Conservation (phyloP, 2,888 invertebrate species). For the Trissolcus brochymenae region DNA sequence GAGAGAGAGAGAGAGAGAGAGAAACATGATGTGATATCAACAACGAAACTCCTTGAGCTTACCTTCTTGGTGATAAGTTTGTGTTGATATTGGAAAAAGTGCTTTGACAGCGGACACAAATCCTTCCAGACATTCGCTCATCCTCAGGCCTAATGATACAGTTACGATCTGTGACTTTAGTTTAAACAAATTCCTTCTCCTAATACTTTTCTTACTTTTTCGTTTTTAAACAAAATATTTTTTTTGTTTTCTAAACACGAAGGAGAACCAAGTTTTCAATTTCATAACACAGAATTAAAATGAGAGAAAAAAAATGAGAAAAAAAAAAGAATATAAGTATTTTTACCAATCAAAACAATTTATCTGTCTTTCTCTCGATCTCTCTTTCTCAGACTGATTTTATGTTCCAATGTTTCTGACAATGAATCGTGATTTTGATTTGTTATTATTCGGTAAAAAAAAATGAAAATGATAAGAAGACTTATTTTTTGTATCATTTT, state of each 20-base stretch:
- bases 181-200: slow-evolving; percentile 67
- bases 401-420: slow-evolving; percentile 46
- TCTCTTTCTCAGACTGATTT: slow-evolving; percentile 16
- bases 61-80: slow-evolving; percentile 75
- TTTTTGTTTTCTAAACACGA: background rate
- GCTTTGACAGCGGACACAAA: slow-evolving; percentile 75
- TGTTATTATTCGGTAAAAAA: slow-evolving; percentile 36
- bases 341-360: slow-evolving; percentile 3
- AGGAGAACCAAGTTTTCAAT: background rate
- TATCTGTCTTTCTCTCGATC: slow-evolving; percentile 16
- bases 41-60: slow-evolving; percentile 70
- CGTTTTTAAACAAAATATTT: slow-evolving; percentile 46
- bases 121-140: slow-evolving; percentile 76
- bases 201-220: slow-evolving; percentile 12
- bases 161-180: slow-evolving; percentile 72
- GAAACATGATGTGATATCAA: slow-evolving; percentile 65
- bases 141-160: slow-evolving; percentile 75
- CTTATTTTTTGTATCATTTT: slow-evolving; percentile 10
- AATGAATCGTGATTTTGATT: slow-evolving; percentile 33
- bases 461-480: slow-evolving; percentile 44
- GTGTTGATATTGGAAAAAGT: slow-evolving; percentile 75
- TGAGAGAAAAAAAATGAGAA: background rate
- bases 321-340: slow-evolving; percentile 14
- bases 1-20: slow-evolving; percentile 61
- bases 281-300: background rate